A percentile compares a stretch with the other conserved stretches of the same genome.
These are phyloP conservation scores for Ceratosolen fusciceps DNA, from an alignment of 1,140 invertebrate species.

Conservation along the genomic window DNA sequence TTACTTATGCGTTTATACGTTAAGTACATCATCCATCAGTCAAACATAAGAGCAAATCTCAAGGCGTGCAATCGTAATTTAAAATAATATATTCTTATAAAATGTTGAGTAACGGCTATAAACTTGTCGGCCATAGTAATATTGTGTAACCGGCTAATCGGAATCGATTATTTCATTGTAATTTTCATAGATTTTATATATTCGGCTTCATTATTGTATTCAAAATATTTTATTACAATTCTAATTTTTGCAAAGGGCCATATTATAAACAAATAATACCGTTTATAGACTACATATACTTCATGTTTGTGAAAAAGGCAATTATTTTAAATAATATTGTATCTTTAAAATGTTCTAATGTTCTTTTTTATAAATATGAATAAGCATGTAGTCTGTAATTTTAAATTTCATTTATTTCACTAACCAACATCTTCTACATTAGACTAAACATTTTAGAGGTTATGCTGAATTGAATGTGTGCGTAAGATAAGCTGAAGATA, in stretches of 20 bases:
- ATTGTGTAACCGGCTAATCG: conserved; percentile 36
- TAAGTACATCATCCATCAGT: no score
- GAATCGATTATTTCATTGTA: neutral
- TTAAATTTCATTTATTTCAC: neutral
- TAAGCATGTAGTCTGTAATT: neutral
- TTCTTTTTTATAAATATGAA: no score
- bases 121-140: conserved; percentile 37
- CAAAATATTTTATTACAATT: neutral
- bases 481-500: neutral
- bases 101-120: no score
- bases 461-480: neutral
- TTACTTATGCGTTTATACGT: no score
- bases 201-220: no score
- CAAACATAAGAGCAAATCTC: no score
- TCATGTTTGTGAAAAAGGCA: no score
- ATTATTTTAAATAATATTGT: no score
- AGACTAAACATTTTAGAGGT: neutral
- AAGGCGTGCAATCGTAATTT: no score
- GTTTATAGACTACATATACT: neutral
- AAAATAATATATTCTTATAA: no score
- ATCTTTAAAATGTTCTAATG: no score
- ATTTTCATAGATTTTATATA: neutral
- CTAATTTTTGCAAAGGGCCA: neutral
- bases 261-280: neutral
- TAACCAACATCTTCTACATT: neutral